phyloP scores from a whole-genome alignment of 2,797 vertebrate genomes.

The Zenarchopterus dispar region DNA sequence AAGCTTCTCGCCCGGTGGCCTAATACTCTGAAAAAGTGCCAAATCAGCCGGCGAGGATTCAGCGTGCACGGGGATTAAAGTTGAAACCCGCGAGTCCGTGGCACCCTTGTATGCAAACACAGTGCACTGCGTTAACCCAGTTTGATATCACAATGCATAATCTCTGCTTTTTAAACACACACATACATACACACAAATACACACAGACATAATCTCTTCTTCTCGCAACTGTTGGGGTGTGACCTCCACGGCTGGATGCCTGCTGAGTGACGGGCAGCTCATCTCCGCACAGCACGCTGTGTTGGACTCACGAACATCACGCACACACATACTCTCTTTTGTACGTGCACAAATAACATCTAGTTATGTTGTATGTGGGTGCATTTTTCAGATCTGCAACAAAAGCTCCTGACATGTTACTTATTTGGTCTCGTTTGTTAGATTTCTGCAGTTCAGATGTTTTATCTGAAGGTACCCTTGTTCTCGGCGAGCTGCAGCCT shows the following conservation, averaged over 20 bases:
- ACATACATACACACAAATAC: constrained; percentile 42
- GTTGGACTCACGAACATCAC: constrained; percentile 50
- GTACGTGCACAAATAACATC: constrained; percentile 31
- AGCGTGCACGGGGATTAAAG: constrained; percentile 67
- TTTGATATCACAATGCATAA: constrained; percentile 84
- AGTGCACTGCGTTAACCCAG: constrained; percentile 71
- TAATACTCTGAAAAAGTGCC: constrained; percentile 78
- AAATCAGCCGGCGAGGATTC: constrained; percentile 74
- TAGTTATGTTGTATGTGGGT: constrained; percentile 5
- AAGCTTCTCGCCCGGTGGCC: constrained; percentile 72
- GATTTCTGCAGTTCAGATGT: constrained; percentile 2
- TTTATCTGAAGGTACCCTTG: not conserved
- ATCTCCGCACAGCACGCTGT: constrained; percentile 62
- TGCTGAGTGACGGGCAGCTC: constrained; percentile 78
- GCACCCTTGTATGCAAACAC: constrained; percentile 74
- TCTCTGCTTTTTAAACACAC: constrained; percentile 68
- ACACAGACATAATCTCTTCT: constrained; percentile 80
- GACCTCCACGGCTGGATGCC: constrained; percentile 78
- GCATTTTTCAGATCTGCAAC: constrained; percentile 7
- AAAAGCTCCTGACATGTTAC: constrained; percentile 1
- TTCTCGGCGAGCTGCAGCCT: not conserved
- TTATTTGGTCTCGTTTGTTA: not conserved
- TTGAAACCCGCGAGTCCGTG: constrained; percentile 56
- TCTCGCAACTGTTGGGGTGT: constrained; percentile 76
- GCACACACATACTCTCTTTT: constrained; percentile 14